Conservation (phyloP, 2,888 invertebrate species). For the Serripes groenlandicus region DNA sequence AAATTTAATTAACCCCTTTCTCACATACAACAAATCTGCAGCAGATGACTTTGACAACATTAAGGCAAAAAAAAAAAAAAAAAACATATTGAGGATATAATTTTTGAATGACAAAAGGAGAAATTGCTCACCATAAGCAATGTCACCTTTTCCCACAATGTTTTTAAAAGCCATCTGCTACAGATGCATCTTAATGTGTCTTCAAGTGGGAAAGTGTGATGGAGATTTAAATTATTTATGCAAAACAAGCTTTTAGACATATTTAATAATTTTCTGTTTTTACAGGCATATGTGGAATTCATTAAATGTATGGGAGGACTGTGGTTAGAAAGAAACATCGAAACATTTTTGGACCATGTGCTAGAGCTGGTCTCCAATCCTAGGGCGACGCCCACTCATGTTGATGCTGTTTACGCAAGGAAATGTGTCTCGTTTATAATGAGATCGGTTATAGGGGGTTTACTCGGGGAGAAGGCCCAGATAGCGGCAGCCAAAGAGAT, state of each 20-base stretch:
- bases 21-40: too few species aligned
- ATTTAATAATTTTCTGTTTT: constrained; percentile 19
- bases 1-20: too few species aligned
- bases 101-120: neutral
- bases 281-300: constrained; percentile 97
- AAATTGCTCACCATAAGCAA: neutral
- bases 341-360: constrained; percentile 94
- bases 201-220: too few species aligned
- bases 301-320: constrained; percentile 96
- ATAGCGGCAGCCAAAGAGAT: constrained; percentile 96
- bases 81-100: too few species aligned
- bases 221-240: too few species aligned
- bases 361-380: constrained; percentile 97
- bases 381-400: constrained; percentile 97
- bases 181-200: neutral
- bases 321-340: constrained; percentile 97
- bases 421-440: constrained; percentile 99
- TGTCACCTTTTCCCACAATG: neutral
- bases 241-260: neutral
- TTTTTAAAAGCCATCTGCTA: neutral
- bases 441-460: constrained; percentile 95
- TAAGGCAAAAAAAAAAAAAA: too few species aligned
- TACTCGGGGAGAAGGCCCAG: constrained; percentile 99
- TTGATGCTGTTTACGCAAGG: constrained; percentile 98
- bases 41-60: too few species aligned